These are phyloP conservation scores for Periparus ater DNA, from an alignment of 2,797 vertebrate species.

Conservation along the genomic window DNA sequence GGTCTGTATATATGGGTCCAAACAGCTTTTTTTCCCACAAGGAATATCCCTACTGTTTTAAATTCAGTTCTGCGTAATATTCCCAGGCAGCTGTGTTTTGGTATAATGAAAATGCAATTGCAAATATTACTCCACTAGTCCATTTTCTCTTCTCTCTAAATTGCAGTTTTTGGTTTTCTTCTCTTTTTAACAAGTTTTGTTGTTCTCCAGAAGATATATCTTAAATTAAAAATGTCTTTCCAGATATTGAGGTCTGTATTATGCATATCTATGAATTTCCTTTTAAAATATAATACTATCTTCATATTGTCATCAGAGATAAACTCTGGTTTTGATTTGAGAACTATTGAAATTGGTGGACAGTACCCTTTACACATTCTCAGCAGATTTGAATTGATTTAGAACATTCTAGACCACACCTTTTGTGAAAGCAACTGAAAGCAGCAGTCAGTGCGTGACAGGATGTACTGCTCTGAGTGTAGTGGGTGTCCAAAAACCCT, in stretches of 20 bases:
- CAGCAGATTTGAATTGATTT: not conserved
- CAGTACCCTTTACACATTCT: not conserved
- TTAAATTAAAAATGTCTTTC: not conserved
- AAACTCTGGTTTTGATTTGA: not conserved
- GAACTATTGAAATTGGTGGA: not conserved
- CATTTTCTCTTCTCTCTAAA: not conserved
- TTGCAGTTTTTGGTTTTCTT: not conserved
- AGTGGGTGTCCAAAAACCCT: fast-evolving
- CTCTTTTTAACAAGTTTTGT: not conserved
- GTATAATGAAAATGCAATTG: not conserved
- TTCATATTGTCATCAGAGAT: not conserved
- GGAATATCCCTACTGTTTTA: not conserved
- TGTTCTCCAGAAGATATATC: not conserved
- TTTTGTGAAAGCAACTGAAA: not conserved
- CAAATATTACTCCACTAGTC: not conserved
- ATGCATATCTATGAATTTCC: not conserved
- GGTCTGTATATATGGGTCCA: not conserved
- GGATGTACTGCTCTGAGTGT: not conserved
- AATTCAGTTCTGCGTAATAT: not conserved
- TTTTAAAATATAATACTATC: not conserved
- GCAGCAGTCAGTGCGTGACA: not conserved
- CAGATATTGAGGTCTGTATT: not conserved
- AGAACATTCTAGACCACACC: not conserved
- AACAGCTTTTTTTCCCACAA: not conserved
- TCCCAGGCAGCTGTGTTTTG: not conserved